Conservation (phyloP, 2,113 vertebrate genomes). For the Amblyopsis rosae region DNA sequence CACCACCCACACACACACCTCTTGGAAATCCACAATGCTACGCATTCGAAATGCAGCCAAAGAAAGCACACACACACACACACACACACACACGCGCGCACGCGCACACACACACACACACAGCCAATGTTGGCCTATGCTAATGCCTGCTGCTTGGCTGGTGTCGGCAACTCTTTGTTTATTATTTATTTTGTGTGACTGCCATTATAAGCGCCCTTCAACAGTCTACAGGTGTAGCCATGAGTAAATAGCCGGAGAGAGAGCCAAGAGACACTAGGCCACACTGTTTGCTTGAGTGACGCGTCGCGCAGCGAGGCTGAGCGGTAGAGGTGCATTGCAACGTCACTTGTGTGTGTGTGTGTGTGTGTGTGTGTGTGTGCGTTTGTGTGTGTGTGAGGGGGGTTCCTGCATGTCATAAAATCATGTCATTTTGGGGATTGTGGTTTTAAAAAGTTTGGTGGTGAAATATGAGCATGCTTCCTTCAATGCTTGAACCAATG, state of each 20-base stretch:
- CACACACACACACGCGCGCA: constrained; percentile 3
- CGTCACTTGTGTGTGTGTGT: not conserved
- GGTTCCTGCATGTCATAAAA: no score
- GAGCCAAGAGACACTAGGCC: constrained; percentile 44
- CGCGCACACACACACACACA: constrained; percentile 25
- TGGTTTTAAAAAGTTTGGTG: no score
- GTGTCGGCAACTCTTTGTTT: constrained; percentile 40
- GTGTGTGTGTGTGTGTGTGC: not conserved
- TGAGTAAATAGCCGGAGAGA: constrained; percentile 51
- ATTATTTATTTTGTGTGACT: constrained; percentile 38
- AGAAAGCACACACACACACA: constrained; percentile 22
- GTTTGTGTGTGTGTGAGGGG: not conserved
- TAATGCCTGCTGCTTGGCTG: constrained; percentile 26
- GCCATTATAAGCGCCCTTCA: constrained; percentile 51
- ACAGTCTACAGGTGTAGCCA: constrained; percentile 62
- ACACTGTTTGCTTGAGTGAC: constrained; percentile 37
- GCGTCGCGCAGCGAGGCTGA: constrained; percentile 44
- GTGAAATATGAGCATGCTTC: constrained; percentile 46
- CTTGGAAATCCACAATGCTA: not conserved
- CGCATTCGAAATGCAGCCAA: constrained; percentile 17
- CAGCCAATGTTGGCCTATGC: not conserved
- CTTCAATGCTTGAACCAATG: constrained; percentile 8
- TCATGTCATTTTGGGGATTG: no score
- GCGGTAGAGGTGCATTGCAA: constrained; percentile 30
- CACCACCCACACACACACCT: not conserved